Percentiles rank a stretch among this genome's conserved stretches.
Evolutionary conservation across 1,140 invertebrate species (phyloP).

Genomic region (Penaeus indicus): DNA sequence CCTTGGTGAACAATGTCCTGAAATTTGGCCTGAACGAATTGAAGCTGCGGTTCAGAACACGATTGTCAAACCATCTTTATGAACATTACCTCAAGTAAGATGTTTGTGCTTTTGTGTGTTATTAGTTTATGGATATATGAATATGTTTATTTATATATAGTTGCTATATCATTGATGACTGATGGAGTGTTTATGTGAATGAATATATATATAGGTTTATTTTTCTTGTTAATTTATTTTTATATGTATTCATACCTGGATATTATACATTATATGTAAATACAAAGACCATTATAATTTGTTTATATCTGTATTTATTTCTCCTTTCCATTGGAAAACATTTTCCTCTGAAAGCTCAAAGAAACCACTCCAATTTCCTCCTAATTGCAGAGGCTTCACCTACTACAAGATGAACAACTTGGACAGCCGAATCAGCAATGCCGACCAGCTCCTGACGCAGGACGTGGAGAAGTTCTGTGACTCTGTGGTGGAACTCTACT

Average conservation of each 20-base stretch:
- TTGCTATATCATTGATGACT: too few relatives aligned
- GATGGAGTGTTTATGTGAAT: too few relatives aligned
- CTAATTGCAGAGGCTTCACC: conserved; percentile 86
- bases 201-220: not conserved
- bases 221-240: not conserved
- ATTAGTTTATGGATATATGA: not conserved
- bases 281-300: not conserved
- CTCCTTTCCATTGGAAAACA: not conserved
- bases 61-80: conserved; percentile 88
- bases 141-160: not conserved
- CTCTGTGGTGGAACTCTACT: conserved; percentile 94
- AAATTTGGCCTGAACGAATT: conserved; percentile 96
- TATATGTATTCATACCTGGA: not conserved
- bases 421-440: conserved; percentile 94
- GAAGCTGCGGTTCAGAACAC: conserved; percentile 90
- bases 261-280: not conserved
- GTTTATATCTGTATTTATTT: not conserved
- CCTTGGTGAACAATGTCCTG: conserved; percentile 91
- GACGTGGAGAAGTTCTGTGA: conserved; percentile 98
- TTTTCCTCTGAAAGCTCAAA: too few relatives aligned
- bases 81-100: conserved; percentile 93
- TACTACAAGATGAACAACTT: conserved; percentile 98
- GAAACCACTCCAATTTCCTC: conserved; percentile 33
- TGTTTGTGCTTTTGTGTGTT: conserved; percentile 56
- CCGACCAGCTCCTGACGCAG: conserved; percentile 95